Evolutionary conservation across 1,140 invertebrate genomes (phyloP).

Genomic region (Heliconius nattereri): DNA sequence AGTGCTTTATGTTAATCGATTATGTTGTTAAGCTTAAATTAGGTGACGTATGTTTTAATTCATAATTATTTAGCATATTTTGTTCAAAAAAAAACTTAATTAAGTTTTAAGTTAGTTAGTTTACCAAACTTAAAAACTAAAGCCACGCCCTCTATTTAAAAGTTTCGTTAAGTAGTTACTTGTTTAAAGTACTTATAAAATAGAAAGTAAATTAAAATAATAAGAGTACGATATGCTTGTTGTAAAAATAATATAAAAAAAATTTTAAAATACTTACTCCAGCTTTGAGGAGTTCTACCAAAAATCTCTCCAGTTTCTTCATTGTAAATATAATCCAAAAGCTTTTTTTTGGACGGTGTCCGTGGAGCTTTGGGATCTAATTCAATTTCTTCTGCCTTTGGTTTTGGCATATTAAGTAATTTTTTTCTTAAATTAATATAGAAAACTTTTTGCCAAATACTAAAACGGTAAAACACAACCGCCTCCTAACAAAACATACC

Average conservation of each 20-base stretch:
- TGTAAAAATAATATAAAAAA: background rate
- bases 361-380: constrained; percentile 59
- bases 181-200: background rate
- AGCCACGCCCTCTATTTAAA: constrained; percentile 33
- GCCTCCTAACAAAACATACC: constrained; percentile 26
- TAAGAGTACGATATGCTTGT: too few relatives aligned
- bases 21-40: too few relatives aligned
- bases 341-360: constrained; percentile 47
- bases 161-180: background rate
- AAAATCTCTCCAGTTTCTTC: constrained; percentile 86
- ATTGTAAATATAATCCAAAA: constrained; percentile 85
- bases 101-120: too few relatives aligned
- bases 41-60: too few relatives aligned
- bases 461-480: constrained; percentile 31
- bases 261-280: constrained; percentile 84
- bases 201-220: background rate
- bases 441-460: constrained; percentile 20
- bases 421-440: constrained; percentile 19
- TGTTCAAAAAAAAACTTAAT: background rate
- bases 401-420: constrained; percentile 50
- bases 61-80: background rate
- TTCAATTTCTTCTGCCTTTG: constrained; percentile 63
- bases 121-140: background rate
- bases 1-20: too few relatives aligned
- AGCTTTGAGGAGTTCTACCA: constrained; percentile 86